These are phyloP conservation scores for Pheosia tremula DNA, from an alignment of 2,888 invertebrate genomes.

Conservation along the genomic window DNA sequence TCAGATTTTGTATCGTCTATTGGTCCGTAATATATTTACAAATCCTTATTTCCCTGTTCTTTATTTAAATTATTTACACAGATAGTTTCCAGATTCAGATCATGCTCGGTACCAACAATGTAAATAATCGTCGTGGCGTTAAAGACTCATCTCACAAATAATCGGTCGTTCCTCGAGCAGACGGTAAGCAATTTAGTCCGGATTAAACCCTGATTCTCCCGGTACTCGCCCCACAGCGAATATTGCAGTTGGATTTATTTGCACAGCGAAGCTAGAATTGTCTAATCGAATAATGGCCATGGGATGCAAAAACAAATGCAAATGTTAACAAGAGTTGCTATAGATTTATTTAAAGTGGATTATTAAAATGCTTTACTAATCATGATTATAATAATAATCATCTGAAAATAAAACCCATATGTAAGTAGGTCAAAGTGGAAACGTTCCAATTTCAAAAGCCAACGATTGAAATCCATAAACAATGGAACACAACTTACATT, in stretches of 20 bases:
- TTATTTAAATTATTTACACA: too few species aligned
- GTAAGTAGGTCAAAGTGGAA: too few species aligned
- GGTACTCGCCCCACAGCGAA: conserved; percentile 55
- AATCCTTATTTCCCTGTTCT: too few species aligned
- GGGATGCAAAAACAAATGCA: conserved; percentile 39
- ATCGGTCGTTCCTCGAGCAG: conserved; percentile 51
- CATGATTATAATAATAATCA: too few species aligned
- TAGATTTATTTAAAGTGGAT: conserved; percentile 29
- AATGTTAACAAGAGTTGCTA: conserved; percentile 21
- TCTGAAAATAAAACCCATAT: too few species aligned
- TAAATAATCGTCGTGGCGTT: conserved; percentile 26
- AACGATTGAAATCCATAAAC: conserved; percentile 13
- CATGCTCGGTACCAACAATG: background rate
- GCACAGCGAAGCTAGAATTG: conserved; percentile 48
- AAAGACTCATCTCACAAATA: conserved; percentile 47
- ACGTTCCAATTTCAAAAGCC: conserved; percentile 16
- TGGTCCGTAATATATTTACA: too few species aligned
- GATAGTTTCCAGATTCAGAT: too few species aligned
- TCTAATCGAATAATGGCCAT: conserved; percentile 62
- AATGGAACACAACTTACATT: conserved; percentile 7
- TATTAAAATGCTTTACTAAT: conserved; percentile 43
- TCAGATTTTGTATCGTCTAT: too few species aligned
- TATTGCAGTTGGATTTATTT: conserved; percentile 59
- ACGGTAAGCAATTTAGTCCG: conserved; percentile 62
- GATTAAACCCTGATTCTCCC: conserved; percentile 61